Conservation (phyloP, 2,113 vertebrate genomes). For the Hippocampus zosterae region DNA sequence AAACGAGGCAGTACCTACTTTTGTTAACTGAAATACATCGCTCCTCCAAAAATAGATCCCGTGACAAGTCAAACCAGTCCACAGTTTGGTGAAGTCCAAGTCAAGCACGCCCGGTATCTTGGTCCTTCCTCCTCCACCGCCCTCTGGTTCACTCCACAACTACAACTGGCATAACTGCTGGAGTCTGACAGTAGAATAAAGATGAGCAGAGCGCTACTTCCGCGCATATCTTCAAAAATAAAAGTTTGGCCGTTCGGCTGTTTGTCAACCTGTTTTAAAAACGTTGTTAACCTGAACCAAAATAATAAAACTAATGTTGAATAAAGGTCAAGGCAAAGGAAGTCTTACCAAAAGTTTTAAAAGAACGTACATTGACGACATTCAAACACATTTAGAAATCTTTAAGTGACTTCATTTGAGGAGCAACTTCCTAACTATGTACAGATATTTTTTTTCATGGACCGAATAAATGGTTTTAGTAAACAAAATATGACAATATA, state of each 20-base stretch:
- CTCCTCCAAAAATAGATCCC: not conserved
- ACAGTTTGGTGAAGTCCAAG: not conserved
- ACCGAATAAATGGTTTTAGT: too few relatives aligned
- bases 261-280: not conserved
- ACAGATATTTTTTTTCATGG: too few relatives aligned
- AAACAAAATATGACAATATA: too few relatives aligned
- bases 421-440: too few relatives aligned
- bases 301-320: too few relatives aligned
- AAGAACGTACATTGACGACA: too few relatives aligned
- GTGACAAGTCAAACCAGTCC: slow-evolving; percentile 37
- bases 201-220: not conserved
- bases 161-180: not conserved
- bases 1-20: not conserved
- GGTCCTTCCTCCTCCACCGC: not conserved
- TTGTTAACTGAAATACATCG: slow-evolving; percentile 23
- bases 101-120: not conserved
- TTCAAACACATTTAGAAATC: too few relatives aligned
- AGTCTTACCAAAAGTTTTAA: too few relatives aligned
- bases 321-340: too few relatives aligned
- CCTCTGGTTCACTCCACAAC: not conserved
- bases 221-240: not conserved
- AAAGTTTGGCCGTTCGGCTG: not conserved
- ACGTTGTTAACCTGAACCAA: not conserved
- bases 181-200: not conserved
- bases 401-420: too few relatives aligned